Evolutionary conservation across 2,888 invertebrate species (phyloP), one percentile per base, ranked within the genome.

Genomic region (Dexiosoma caninum): DNA sequence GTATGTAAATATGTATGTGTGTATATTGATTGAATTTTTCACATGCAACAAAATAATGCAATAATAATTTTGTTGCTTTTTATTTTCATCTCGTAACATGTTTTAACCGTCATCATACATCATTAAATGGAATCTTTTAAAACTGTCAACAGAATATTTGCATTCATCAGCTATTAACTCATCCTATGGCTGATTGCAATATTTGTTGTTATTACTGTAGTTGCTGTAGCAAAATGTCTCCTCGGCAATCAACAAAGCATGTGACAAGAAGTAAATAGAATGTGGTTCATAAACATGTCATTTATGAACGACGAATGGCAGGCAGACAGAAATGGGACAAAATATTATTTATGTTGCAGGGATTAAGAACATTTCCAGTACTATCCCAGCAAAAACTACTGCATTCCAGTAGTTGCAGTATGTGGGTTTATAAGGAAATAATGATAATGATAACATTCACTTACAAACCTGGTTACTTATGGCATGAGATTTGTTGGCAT

Each of bases 91-190:
- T n/a, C n/a, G n/a, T 23, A 57, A 57, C n/a, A n/a, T n/a, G n/a
- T n/a, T n/a, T n/a, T n/a, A 21, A 57, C 12, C 4, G n/a, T n/a
- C n/a, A n/a, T n/a, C 57, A 40, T 40, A 19, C 23, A 72, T 77
- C 76, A 64, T 77, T 57, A 72, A 40, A 64, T 62, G 64, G 59
- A 77, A 74, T 81, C 69, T 57, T 64, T 72, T 77, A 72, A 71
- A 71, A 77, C 69, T 77, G 81, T 81, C 81, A 81, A 44, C 72
- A 81, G 57, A 62, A 27, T 59, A 77, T 81, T 74, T 64, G 51
- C 77, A 64, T 64, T 40, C 51, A 72, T 77, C 66, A 77, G 69
- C 37, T 32, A 37, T 57, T 49, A 42, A 46, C 42, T 57, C 30
- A 9, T 57, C 27, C 19, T 44, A 23, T 42, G 66, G 44, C 49